Conservation (phyloP, 2,113 vertebrate genomes). For the Cichladusa arquata region DNA sequence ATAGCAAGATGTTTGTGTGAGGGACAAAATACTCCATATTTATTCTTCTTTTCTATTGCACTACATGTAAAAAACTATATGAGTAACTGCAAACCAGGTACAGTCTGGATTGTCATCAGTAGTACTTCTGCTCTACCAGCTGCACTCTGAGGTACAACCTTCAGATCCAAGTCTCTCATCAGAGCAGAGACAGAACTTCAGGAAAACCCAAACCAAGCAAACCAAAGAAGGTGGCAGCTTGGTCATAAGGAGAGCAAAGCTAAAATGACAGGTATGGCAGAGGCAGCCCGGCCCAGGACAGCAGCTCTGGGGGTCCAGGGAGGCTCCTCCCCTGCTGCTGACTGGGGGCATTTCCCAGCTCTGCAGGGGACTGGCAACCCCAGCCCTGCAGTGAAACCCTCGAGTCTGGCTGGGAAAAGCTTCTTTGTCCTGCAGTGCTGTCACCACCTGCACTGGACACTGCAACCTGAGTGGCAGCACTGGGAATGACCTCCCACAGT, state of each 20-base stretch:
- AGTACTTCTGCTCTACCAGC: background rate
- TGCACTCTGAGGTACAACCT: background rate
- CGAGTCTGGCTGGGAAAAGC: background rate
- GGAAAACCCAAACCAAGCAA: background rate
- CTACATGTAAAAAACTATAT: background rate
- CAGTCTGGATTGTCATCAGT: background rate
- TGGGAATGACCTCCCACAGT: rapidly evolving
- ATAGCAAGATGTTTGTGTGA: background rate
- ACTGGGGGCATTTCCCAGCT: background rate
- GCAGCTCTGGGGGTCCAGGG: background rate
- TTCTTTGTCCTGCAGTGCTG: background rate
- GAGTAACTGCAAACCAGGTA: background rate
- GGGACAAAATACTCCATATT: background rate
- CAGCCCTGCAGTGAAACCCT: background rate
- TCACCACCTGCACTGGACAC: background rate
- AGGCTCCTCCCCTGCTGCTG: background rate
- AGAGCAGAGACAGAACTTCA: background rate
- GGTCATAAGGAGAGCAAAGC: background rate
- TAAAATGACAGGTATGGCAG: background rate
- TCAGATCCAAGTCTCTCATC: background rate
- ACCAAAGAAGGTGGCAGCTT: background rate
- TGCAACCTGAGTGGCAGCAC: background rate
- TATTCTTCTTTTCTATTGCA: background rate
- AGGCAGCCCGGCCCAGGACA: background rate
- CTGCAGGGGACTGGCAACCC: background rate